These are phyloP conservation scores for Incurvaria masculella DNA, from an alignment of 2,888 invertebrate species.

Conservation along the genomic window DNA sequence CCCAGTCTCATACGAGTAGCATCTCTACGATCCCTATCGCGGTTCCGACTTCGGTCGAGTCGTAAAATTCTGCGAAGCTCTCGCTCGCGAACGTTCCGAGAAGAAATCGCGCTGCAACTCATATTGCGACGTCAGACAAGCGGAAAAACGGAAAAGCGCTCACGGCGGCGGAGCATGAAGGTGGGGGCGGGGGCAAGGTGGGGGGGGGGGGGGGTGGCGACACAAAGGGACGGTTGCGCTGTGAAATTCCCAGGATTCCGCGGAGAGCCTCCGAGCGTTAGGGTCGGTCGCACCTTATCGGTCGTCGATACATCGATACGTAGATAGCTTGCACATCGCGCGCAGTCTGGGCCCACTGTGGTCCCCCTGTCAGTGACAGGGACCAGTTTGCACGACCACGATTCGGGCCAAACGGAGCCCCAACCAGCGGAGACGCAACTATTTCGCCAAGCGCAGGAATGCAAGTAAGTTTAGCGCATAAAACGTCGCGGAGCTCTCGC, in stretches of 20 bases:
- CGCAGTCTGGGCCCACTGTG: too few species aligned
- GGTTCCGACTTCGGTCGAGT: background rate
- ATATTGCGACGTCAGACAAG: background rate
- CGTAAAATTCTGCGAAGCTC: background rate
- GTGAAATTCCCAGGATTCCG: background rate
- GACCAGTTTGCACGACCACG: too few species aligned
- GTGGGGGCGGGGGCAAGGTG: background rate
- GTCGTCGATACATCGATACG: too few species aligned
- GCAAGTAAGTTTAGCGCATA: background rate
- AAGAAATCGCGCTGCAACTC: background rate
- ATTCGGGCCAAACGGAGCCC: too few species aligned
- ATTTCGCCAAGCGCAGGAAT: too few species aligned
- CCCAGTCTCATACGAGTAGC: too few species aligned
- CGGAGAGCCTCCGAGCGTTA: background rate
- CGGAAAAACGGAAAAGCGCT: background rate
- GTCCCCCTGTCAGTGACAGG: too few species aligned
- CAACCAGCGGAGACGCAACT: too few species aligned
- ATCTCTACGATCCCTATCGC: too few species aligned
- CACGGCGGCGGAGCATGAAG: background rate
- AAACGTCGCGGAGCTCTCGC: background rate
- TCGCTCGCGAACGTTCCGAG: too few species aligned
- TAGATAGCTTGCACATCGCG: too few species aligned
- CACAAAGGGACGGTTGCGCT: background rate
- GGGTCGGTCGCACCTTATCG: too few species aligned
- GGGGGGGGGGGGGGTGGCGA: background rate